Conservation (phyloP, 2,797 vertebrate genomes). For the Cichlasoma orientale region DNA sequence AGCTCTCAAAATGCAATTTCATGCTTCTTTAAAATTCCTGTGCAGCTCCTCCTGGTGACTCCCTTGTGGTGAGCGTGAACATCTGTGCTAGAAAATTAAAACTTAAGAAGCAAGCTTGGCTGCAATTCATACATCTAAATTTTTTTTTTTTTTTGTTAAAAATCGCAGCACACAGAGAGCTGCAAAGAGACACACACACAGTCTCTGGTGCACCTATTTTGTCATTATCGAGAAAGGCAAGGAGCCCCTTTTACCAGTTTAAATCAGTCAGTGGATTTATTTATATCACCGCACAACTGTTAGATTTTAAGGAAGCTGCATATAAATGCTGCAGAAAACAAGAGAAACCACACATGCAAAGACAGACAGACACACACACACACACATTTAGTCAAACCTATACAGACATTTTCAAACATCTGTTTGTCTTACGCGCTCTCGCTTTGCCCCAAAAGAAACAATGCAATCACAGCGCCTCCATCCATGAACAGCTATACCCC, state of each 20-base stretch:
- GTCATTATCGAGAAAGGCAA: conserved; percentile 35
- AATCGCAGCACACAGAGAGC: background rate
- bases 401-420: conserved; percentile 8
- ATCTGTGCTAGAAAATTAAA: conserved; percentile 36
- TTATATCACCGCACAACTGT: conserved; percentile 29
- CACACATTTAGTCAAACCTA: background rate
- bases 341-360: background rate
- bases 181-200: background rate
- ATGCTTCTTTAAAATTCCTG: conserved; percentile 4
- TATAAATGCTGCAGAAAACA: background rate
- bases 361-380: background rate
- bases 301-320: conserved; percentile 18
- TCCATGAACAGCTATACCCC: conserved; percentile 42
- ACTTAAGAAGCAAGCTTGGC: background rate
- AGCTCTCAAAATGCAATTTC: background rate
- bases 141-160: background rate
- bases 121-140: background rate
- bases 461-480: conserved; percentile 16
- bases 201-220: background rate
- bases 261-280: conserved; percentile 50
- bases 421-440: background rate
- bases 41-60: background rate
- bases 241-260: conserved; percentile 47
- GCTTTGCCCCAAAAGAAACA: conserved; percentile 20
- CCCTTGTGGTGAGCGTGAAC: background rate